Conservation (phyloP, 2,888 invertebrate species). For the Apamea anceps region DNA sequence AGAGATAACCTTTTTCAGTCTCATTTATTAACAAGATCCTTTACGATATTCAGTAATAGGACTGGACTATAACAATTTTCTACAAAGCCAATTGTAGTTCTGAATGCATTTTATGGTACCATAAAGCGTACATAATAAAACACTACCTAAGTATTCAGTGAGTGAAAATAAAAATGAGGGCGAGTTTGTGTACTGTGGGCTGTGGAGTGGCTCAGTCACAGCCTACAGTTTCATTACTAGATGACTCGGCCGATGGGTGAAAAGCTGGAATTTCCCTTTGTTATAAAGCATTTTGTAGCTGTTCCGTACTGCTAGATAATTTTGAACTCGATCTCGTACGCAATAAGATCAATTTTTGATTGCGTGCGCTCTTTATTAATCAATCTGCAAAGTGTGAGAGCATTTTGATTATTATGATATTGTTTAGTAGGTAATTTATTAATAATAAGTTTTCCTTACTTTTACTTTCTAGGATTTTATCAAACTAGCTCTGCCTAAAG, state of each 20-base stretch:
- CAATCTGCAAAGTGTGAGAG: slow-evolving; percentile 24
- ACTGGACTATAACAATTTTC: slow-evolving; percentile 37
- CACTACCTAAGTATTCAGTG: slow-evolving; percentile 76
- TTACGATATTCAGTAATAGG: slow-evolving; percentile 32
- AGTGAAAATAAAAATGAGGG: slow-evolving; percentile 79
- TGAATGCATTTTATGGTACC: slow-evolving; percentile 73
- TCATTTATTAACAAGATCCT: slow-evolving; percentile 8
- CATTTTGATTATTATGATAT: neutral
- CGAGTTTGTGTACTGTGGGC: slow-evolving; percentile 67
- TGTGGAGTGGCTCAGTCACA: slow-evolving; percentile 71
- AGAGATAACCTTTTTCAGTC: neutral
- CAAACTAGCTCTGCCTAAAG: neutral
- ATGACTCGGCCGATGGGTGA: slow-evolving; percentile 81
- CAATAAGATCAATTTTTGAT: slow-evolving; percentile 56
- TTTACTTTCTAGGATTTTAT: neutral
- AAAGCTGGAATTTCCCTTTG: slow-evolving; percentile 83
- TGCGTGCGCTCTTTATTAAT: slow-evolving; percentile 44
- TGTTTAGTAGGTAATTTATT: neutral
- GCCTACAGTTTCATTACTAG: slow-evolving; percentile 84
- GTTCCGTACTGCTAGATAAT: slow-evolving; percentile 63
- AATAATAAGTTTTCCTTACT: neutral
- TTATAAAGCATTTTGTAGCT: slow-evolving; percentile 75
- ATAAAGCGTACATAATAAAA: slow-evolving; percentile 74
- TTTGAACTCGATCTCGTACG: slow-evolving; percentile 56
- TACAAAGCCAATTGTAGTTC: slow-evolving; percentile 69